Percentiles rank a stretch among this genome's conserved stretches.
Evolutionary conservation across 2,888 invertebrate genomes (phyloP).

Genomic region (Yponomeuta sedellus): DNA sequence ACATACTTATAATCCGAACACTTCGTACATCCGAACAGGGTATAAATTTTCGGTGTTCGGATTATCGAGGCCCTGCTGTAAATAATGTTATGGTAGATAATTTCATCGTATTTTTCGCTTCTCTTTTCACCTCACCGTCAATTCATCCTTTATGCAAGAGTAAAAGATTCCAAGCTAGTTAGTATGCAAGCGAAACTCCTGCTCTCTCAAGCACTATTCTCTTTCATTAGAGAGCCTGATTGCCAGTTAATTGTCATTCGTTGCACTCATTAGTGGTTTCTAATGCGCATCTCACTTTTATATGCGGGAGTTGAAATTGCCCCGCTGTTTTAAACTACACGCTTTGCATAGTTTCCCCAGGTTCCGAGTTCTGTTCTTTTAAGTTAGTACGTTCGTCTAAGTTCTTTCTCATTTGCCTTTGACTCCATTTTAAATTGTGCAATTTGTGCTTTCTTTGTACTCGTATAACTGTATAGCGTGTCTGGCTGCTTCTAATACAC

Average conservation of each 20-base stretch:
- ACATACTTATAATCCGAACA: too few relatives aligned
- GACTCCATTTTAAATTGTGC: neutral
- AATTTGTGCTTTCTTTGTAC: too few relatives aligned
- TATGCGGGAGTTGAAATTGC: neutral
- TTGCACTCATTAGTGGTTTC: slow-evolving; percentile 3
- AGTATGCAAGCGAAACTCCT: slow-evolving; percentile 3
- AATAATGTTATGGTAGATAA: too few relatives aligned
- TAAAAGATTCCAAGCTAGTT: too few relatives aligned
- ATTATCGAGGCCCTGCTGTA: too few relatives aligned
- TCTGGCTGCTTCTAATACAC: too few relatives aligned
- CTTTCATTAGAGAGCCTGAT: neutral
- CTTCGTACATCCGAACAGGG: too few relatives aligned
- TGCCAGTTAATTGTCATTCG: slow-evolving; percentile 4
- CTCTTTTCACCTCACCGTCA: too few relatives aligned
- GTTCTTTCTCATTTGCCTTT: neutral
- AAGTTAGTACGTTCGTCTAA: neutral
- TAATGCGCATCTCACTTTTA: neutral
- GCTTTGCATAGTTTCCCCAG: neutral
- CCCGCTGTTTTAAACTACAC: neutral
- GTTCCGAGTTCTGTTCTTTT: neutral
- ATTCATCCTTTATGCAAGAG: too few relatives aligned
- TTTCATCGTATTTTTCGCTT: too few relatives aligned
- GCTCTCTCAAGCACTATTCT: slow-evolving; percentile 1
- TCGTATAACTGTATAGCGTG: too few relatives aligned
- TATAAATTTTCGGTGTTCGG: too few relatives aligned